These are phyloP conservation scores for Nothura maculosa DNA, from an alignment of 2,797 vertebrate species.

Conservation along the genomic window DNA sequence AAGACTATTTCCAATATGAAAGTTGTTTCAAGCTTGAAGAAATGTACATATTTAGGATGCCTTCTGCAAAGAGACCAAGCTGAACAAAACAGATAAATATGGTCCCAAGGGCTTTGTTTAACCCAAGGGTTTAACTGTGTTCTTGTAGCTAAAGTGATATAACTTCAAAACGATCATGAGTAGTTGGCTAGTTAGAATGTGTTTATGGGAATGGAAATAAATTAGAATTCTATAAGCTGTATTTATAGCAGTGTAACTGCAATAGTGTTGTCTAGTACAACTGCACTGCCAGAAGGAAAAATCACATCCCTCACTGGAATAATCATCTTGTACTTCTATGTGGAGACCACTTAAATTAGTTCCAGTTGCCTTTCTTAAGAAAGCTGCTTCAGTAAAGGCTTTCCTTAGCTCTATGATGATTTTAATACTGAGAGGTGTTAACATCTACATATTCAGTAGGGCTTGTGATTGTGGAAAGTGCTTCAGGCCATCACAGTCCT, in stretches of 20 bases:
- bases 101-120: not conserved
- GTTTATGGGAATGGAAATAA: constrained; percentile 41
- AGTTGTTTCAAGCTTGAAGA: not conserved
- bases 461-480: not conserved
- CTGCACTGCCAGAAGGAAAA: constrained; percentile 2
- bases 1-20: not conserved
- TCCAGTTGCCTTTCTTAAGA: constrained; percentile 29
- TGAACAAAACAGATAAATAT: not conserved
- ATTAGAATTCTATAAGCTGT: not conserved
- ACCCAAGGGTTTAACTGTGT: not conserved
- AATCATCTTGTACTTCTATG: not conserved
- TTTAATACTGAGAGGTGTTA: not conserved
- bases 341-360: constrained; percentile 26
- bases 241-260: constrained; percentile 10
- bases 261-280: not conserved
- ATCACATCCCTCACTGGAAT: constrained; percentile 23
- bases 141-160: not conserved
- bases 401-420: not conserved
- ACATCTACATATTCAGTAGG: not conserved
- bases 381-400: not conserved
- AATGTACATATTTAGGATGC: not conserved
- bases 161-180: not conserved
- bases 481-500: not conserved
- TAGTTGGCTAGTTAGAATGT: not conserved
- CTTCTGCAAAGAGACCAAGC: not conserved